Evolutionary conservation across 2,888 invertebrate genomes (phyloP).

Genomic region (Nymphalis polychloros): DNA sequence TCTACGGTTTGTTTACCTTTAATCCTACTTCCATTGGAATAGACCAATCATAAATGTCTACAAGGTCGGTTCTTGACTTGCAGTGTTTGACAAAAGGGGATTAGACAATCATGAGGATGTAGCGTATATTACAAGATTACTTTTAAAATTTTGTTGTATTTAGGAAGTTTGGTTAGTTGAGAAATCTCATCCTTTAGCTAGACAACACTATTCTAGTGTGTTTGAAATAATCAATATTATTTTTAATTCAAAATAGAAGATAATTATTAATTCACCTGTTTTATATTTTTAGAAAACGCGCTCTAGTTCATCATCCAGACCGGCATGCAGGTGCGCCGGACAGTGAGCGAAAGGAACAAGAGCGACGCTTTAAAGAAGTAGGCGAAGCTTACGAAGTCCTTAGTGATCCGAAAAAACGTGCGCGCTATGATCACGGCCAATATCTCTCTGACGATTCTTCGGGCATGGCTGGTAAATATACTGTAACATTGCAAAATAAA

Average conservation of each 20-base stretch:
- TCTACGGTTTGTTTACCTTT: too few relatives aligned
- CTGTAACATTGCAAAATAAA: background rate
- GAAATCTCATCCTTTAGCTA: too few relatives aligned
- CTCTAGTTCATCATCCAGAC: slow-evolving; percentile 96
- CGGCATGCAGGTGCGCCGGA: slow-evolving; percentile 94
- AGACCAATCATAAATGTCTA: too few relatives aligned
- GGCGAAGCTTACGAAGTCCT: slow-evolving; percentile 97
- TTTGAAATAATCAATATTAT: too few relatives aligned
- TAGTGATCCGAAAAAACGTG: slow-evolving; percentile 94
- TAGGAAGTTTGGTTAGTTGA: too few relatives aligned
- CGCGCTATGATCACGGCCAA: slow-evolving; percentile 94
- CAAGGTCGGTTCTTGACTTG: too few relatives aligned
- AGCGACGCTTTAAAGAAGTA: slow-evolving; percentile 96
- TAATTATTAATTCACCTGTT: background rate
- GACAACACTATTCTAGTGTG: too few relatives aligned
- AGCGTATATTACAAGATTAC: background rate
- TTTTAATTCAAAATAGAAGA: background rate
- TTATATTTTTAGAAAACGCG: slow-evolving; percentile 84
- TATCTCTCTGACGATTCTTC: slow-evolving; percentile 88
- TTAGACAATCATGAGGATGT: background rate
- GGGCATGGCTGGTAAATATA: slow-evolving; percentile 71
- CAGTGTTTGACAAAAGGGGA: too few relatives aligned
- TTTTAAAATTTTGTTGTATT: too few relatives aligned
- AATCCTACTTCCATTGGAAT: too few relatives aligned
- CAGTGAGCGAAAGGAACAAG: slow-evolving; percentile 93